Conservation (phyloP, 2,888 invertebrate species). For the Cinara cedri region DNA sequence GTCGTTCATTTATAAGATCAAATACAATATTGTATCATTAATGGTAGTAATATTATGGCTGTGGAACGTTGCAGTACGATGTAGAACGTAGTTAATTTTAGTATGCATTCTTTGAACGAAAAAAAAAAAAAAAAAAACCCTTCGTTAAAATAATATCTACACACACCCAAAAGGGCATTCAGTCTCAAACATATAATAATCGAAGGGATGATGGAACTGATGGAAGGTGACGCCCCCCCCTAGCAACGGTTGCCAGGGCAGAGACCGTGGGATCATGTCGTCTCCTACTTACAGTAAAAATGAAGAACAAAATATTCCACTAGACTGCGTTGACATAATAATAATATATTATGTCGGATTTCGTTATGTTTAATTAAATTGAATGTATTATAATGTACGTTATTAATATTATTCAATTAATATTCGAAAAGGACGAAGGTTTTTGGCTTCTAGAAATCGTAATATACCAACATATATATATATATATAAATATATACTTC, state of each 20-base stretch:
- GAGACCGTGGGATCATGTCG: slow-evolving; percentile 16
- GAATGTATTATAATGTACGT: too few species aligned
- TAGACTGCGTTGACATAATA: background rate
- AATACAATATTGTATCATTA: background rate
- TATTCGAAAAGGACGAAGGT: too few species aligned
- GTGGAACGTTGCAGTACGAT: slow-evolving; percentile 1
- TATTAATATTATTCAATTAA: too few species aligned
- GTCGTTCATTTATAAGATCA: background rate
- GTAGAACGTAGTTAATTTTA: background rate
- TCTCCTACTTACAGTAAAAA: slow-evolving; percentile 9
- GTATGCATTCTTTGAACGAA: slow-evolving; percentile 7
- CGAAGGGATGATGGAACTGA: slow-evolving; percentile 52
- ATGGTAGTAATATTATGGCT: background rate
- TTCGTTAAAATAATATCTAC: background rate
- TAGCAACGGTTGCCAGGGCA: slow-evolving; percentile 49
- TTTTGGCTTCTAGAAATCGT: too few species aligned
- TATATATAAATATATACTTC: too few species aligned
- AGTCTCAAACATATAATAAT: slow-evolving; percentile 35
- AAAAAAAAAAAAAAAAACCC: too few species aligned
- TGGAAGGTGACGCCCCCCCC: slow-evolving; percentile 30
- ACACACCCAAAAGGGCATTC: slow-evolving; percentile 41
- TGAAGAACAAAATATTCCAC: slow-evolving; percentile 9
- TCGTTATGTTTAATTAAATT: too few species aligned
- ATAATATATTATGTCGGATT: too few species aligned
- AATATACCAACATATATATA: too few species aligned